Evolutionary conservation across 1,140 invertebrate species (phyloP), one percentile per base, ranked within the genome.

Genomic region (Tachypleus tridentatus): DNA sequence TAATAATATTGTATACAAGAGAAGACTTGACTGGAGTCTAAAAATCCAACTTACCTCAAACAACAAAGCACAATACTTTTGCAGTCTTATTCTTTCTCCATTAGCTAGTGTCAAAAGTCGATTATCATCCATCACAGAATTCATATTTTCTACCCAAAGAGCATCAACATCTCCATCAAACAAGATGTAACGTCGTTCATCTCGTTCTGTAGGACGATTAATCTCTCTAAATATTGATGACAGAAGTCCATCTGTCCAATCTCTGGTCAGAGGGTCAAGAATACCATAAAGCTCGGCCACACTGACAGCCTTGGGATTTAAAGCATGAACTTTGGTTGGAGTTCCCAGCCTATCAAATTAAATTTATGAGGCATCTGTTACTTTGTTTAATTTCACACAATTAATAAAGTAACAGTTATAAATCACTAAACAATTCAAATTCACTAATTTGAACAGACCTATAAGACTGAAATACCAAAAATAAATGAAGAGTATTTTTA

Each of bases 41-140:
- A 49, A 29, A 53, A 9, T 11, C 49, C 51, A 7, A 60, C 72
- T 72, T 72, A 86, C 88, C 82, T 96, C 93, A 79, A 95, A 95
- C 52, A 96, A 78, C 61, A 95, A 77, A 47, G 87, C 85, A 75
- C 91, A 93, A 67, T 89, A 86, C 68, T 86, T 84, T 72, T 85
- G 83, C 47, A 95, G 78, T 57, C 88, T 82, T 48, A 96, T 93
- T 64, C 91, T 80, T 74, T 96, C 91, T 61, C 91, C 91, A 77
- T 94, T 94, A 0, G 89, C 89, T 66, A 96, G 78, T 1, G 91
- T 94, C 57, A 96, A 75, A 58, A 94, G 76, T 74, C 87, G 88
- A 74, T 94, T 95, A 76, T 96, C 91, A 74, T 96, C 92, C 91
- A 96, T 94, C 5, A 95, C 91, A 2, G 91, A 93, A 77, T 95